Conservation (phyloP, 1,140 invertebrate species). For the Drosophila sucinea region DNA sequence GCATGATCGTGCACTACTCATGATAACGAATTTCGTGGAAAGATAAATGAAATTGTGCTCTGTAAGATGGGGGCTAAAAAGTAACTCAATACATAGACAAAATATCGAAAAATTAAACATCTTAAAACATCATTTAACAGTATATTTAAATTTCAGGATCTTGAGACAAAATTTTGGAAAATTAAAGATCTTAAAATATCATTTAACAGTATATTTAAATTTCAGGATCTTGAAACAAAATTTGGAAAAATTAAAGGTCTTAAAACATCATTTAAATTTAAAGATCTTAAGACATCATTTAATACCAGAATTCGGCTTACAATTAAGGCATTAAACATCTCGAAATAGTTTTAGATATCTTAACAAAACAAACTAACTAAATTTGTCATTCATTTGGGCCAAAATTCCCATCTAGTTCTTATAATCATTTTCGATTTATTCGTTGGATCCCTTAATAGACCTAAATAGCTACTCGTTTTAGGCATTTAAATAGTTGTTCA, state of each 20-base stretch:
- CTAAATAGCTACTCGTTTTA: slow-evolving; percentile 9
- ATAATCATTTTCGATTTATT: no score
- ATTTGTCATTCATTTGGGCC: no score
- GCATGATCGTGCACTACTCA: slow-evolving; percentile 78
- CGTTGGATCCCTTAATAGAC: no score
- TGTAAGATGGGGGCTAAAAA: not conserved
- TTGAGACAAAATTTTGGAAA: not conserved
- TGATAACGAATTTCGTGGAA: slow-evolving; percentile 76
- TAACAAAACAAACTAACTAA: no score
- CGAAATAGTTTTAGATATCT: no score
- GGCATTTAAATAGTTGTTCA: slow-evolving; percentile 35
- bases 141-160: not conserved
- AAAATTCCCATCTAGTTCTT: no score
- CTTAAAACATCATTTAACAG: not conserved
- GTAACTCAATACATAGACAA: not conserved
- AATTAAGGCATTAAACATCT: no score
- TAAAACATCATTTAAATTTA: not conserved
- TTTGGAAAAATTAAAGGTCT: not conserved
- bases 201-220: not conserved
- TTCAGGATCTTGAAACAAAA: no score
- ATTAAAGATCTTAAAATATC: not conserved
- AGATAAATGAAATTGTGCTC: slow-evolving; percentile 17
- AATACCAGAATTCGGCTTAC: no score
- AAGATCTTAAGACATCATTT: no score
- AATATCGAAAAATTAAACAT: not conserved